Percentiles rank a stretch among this genome's conserved stretches.
These are phyloP conservation scores for Chloroclystis v-ata DNA, from an alignment of 2,888 invertebrate species.

Conservation along the genomic window DNA sequence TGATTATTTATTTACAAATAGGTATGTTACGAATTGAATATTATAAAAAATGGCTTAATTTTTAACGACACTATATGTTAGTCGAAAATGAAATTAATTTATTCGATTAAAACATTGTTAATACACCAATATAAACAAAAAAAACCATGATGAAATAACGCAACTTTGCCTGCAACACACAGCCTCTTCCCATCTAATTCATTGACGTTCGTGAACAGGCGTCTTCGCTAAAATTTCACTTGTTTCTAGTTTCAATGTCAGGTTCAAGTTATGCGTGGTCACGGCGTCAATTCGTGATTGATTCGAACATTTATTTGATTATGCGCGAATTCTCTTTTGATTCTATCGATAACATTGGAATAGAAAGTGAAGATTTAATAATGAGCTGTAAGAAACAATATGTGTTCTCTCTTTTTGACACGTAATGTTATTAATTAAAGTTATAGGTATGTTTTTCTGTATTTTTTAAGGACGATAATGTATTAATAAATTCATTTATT, in stretches of 20 bases:
- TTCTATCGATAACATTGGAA: conserved; percentile 14
- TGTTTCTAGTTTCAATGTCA: conserved; percentile 56
- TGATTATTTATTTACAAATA: too few relatives aligned
- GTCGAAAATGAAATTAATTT: too few relatives aligned
- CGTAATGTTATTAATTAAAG: too few relatives aligned
- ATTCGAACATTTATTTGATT: conserved; percentile 30
- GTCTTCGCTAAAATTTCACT: conserved; percentile 45
- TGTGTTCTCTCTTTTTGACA: too few relatives aligned
- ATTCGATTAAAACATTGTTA: too few relatives aligned
- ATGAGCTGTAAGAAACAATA: not conserved
- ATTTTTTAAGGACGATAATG: too few relatives aligned
- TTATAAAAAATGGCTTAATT: too few relatives aligned
- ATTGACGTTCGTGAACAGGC: conserved; percentile 45
- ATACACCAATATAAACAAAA: too few relatives aligned
- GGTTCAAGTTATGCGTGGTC: conserved; percentile 30
- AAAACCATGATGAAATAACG: not conserved
- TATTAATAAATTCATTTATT: too few relatives aligned
- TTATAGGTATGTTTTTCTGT: too few relatives aligned
- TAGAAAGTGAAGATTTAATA: conserved; percentile 17
- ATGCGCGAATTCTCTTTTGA: conserved; percentile 25
- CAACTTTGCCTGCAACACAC: not conserved
- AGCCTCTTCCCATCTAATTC: conserved; percentile 21
- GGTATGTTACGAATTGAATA: too few relatives aligned
- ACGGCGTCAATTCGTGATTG: conserved; percentile 29
- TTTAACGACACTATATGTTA: too few relatives aligned